These are phyloP conservation scores for Ferdinandea cuprea DNA, from an alignment of 2,888 invertebrate genomes.

Conservation along the genomic window DNA sequence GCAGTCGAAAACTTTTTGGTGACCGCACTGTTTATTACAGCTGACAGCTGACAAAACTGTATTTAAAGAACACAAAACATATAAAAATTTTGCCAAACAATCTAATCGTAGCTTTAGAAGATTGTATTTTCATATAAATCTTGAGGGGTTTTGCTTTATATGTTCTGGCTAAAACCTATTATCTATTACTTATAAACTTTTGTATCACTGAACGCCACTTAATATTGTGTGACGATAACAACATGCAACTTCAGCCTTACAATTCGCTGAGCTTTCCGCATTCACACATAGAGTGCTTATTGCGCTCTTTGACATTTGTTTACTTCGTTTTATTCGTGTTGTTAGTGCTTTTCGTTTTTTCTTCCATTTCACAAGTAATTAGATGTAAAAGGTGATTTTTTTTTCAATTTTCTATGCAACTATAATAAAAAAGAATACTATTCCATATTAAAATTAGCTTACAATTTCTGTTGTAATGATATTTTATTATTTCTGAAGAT, in stretches of 20 bases:
- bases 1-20: no score
- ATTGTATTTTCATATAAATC: no score
- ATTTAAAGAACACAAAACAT: no score
- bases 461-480: background rate
- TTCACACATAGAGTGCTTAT: constrained; percentile 34
- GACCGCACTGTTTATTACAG: no score
- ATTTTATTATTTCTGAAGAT: constrained; percentile 20
- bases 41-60: no score
- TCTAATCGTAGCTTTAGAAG: no score
- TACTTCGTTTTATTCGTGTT: constrained; percentile 73
- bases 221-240: no score
- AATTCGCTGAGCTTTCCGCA: background rate
- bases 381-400: constrained; percentile 66
- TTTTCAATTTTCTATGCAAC: constrained; percentile 28
- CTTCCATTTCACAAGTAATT: constrained; percentile 70
- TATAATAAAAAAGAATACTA: constrained; percentile 1
- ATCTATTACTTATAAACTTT: no score
- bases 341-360: constrained; percentile 67
- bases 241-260: constrained; percentile 3
- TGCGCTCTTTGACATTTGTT: constrained; percentile 73
- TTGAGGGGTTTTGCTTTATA: no score
- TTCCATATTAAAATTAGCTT: background rate
- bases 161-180: background rate
- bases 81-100: no score
- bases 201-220: no score